These are phyloP conservation scores for Bedellia somnulentella DNA, from an alignment of 2,888 invertebrate genomes.

Conservation along the genomic window DNA sequence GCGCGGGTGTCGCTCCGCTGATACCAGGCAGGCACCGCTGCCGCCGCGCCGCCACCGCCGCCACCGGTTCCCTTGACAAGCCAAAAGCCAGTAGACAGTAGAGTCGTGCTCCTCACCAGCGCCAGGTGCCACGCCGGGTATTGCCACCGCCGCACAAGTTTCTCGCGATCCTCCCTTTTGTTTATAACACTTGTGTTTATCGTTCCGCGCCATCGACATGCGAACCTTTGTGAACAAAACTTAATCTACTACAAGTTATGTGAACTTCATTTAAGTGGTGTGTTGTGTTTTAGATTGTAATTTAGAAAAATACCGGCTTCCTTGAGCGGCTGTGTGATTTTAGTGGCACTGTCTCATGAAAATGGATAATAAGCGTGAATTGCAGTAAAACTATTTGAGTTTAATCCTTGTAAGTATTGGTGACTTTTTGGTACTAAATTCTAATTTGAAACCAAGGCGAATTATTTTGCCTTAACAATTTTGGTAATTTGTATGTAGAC, in stretches of 20 bases:
- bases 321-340: constrained; percentile 37
- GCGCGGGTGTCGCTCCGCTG: constrained; percentile 14
- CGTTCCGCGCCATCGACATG: too few relatives aligned
- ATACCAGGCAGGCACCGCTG: constrained; percentile 18
- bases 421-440: too few relatives aligned
- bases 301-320: constrained; percentile 31
- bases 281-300: constrained; percentile 31
- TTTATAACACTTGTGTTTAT: constrained; percentile 16
- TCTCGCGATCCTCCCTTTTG: constrained; percentile 43
- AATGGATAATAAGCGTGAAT: constrained; percentile 16
- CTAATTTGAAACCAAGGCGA: too few relatives aligned
- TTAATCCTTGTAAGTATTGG: too few relatives aligned
- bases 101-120: constrained; percentile 40
- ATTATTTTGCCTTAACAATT: too few relatives aligned
- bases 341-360: constrained; percentile 40
- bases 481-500: constrained; percentile 14
- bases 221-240: not conserved
- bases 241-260: constrained; percentile 16
- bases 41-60: too few relatives aligned
- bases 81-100: constrained; percentile 42
- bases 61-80: too few relatives aligned
- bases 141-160: constrained; percentile 20
- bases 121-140: constrained; percentile 38
- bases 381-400: constrained; percentile 1
- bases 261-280: constrained; percentile 34